phyloP scores from a whole-genome alignment of 2,888 invertebrate species.

The Syrista parreyssii region DNA sequence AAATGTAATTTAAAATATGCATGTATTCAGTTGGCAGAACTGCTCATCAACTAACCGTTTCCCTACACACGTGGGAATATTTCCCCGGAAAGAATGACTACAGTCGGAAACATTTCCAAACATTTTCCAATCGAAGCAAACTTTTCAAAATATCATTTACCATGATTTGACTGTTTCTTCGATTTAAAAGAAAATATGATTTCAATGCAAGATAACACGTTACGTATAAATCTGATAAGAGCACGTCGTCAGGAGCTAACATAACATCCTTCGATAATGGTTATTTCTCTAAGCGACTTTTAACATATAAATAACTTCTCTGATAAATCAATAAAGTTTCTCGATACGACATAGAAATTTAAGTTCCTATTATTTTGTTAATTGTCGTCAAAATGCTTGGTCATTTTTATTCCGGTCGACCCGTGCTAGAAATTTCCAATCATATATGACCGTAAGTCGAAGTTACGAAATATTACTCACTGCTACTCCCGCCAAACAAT shows the following conservation, averaged over 20 bases:
- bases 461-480: not conserved
- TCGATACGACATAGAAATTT: not conserved
- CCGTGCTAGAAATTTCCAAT: not conserved
- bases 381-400: not conserved
- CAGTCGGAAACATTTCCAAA: not conserved
- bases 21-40: not conserved
- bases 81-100: not conserved
- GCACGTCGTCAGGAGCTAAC: not conserved
- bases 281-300: not conserved
- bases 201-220: not conserved
- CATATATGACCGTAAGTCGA: slow-evolving; percentile 1
- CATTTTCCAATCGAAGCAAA: not conserved
- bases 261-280: not conserved
- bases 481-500: slow-evolving; percentile 11
- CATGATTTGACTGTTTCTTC: not conserved
- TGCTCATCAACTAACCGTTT: not conserved
- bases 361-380: not conserved
- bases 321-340: not conserved
- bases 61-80: slow-evolving; percentile 2
- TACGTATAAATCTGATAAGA: not conserved
- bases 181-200: not conserved
- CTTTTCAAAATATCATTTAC: not conserved
- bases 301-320: not conserved
- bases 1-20: not conserved
- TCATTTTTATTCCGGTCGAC: not conserved